Percentiles rank a stretch among this genome's conserved stretches.
phyloP scores from a whole-genome alignment of 1,140 invertebrate genomes.

The Colletes latitarsis region DNA sequence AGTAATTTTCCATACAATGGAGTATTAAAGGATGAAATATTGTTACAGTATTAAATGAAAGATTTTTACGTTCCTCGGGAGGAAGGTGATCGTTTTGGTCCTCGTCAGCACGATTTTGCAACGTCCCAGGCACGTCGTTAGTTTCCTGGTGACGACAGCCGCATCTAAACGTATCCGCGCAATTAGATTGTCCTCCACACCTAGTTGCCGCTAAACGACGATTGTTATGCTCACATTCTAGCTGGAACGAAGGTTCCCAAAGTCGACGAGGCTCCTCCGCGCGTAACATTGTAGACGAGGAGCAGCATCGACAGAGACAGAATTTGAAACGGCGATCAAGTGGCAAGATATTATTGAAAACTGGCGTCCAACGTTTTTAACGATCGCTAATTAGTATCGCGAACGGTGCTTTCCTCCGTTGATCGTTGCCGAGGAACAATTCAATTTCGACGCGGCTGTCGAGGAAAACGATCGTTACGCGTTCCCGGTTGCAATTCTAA shows the following conservation, averaged over 20 bases:
- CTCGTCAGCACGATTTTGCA: slow-evolving; percentile 42
- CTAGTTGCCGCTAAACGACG: slow-evolving; percentile 29
- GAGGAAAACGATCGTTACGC: neutral
- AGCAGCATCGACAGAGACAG: too few species aligned
- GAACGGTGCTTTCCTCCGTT: neutral
- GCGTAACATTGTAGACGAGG: neutral
- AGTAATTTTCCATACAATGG: too few species aligned
- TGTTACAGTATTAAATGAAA: neutral
- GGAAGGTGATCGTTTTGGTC: neutral
- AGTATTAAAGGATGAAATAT: too few species aligned
- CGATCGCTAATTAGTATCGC: slow-evolving; percentile 19
- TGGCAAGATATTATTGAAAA: slow-evolving; percentile 10
- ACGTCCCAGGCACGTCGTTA: slow-evolving; percentile 28
- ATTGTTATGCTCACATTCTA: slow-evolving; percentile 45
- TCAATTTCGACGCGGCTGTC: slow-evolving; percentile 3
- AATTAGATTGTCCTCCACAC: slow-evolving; percentile 64
- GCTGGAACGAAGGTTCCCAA: slow-evolving; percentile 32
- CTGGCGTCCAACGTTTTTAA: slow-evolving; percentile 12
- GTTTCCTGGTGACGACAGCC: slow-evolving; percentile 44
- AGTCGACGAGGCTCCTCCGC: slow-evolving; percentile 27
- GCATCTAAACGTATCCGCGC: slow-evolving; percentile 63
- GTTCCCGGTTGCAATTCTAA: neutral
- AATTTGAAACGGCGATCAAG: slow-evolving; percentile 8
- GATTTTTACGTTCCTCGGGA: neutral
- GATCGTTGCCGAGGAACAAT: neutral